Evolutionary conservation across 2,797 vertebrate species (phyloP).

Genomic region (Gymnoscopelus microlampas): DNA sequence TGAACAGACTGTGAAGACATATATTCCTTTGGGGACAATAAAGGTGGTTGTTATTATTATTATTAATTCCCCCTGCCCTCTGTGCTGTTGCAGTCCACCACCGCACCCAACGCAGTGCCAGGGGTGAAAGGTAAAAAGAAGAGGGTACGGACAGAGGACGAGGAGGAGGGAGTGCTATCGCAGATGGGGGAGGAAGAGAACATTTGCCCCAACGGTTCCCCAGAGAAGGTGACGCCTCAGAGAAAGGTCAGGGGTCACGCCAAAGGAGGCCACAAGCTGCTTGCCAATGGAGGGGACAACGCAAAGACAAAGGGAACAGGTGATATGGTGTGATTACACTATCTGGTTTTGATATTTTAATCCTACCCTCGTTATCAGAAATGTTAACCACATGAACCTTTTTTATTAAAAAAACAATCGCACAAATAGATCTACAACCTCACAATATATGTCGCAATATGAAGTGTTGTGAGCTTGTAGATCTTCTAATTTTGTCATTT

Average conservation of each 20-base stretch:
- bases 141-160: slow-evolving; percentile 38
- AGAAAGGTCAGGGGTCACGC: slow-evolving; percentile 63
- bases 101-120: slow-evolving; percentile 33
- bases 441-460: not conserved
- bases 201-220: slow-evolving; percentile 62
- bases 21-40: too few relatives aligned
- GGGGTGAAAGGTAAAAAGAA: slow-evolving; percentile 74
- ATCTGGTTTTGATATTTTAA: too few relatives aligned
- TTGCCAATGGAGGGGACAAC: slow-evolving; percentile 38
- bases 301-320: slow-evolving; percentile 48
- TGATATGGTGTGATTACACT: slow-evolving; percentile 24
- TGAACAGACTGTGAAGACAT: too few relatives aligned
- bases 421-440: not conserved
- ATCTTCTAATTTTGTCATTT: too few relatives aligned
- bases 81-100: slow-evolving; percentile 46
- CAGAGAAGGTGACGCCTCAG: slow-evolving; percentile 64
- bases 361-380: too few relatives aligned
- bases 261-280: slow-evolving; percentile 66
- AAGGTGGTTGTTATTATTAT: too few relatives aligned
- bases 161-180: slow-evolving; percentile 14
- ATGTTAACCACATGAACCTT: not conserved
- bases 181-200: slow-evolving; percentile 72
- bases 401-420: not conserved
- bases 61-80: too few relatives aligned
- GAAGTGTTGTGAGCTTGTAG: too few relatives aligned